phyloP scores from a whole-genome alignment of 30 jellyfish, hydroid and myxozoan genomes.

The Rhopilema esculentum region DNA sequence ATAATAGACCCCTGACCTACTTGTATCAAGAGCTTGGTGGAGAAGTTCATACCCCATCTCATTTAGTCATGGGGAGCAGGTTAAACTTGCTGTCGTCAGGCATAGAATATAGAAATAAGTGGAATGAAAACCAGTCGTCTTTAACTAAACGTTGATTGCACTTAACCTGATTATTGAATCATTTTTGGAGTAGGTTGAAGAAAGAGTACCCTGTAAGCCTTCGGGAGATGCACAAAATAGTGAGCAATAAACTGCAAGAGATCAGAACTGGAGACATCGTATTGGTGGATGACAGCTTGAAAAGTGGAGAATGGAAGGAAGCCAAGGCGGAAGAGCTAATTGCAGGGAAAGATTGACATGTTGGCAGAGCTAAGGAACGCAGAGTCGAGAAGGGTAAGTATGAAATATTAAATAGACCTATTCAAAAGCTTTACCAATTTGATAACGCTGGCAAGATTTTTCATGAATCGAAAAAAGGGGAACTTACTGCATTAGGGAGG shows the following conservation, averaged over 20 bases:
- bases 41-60: conserved; percentile 2
- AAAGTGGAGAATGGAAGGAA: conserved; percentile 65
- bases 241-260: neutral
- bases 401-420: conserved; percentile 7
- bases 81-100: neutral
- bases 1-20: conserved; percentile 28
- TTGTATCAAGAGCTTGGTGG: neutral
- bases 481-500: too few relatives aligned
- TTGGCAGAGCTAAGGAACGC: conserved; percentile 69
- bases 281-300: conserved; percentile 46
- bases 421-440: conserved; percentile 38
- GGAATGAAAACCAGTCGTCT: too few relatives aligned
- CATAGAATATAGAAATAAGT: too few relatives aligned
- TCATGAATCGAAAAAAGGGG: too few relatives aligned
- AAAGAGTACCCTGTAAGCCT: conserved; percentile 40
- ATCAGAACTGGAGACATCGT: conserved; percentile 44
- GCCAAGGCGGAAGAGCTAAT: conserved; percentile 51
- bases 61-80: conserved; percentile 5
- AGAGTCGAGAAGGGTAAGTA: too few relatives aligned
- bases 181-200: too few relatives aligned
- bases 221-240: conserved; percentile 28
- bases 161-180: conserved; percentile 6
- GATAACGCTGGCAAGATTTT: neutral
- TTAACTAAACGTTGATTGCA: conserved; percentile 3
- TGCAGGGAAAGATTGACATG: conserved; percentile 44